Conservation (phyloP, 2,888 invertebrate genomes). For the Lithophane ornitopus region DNA sequence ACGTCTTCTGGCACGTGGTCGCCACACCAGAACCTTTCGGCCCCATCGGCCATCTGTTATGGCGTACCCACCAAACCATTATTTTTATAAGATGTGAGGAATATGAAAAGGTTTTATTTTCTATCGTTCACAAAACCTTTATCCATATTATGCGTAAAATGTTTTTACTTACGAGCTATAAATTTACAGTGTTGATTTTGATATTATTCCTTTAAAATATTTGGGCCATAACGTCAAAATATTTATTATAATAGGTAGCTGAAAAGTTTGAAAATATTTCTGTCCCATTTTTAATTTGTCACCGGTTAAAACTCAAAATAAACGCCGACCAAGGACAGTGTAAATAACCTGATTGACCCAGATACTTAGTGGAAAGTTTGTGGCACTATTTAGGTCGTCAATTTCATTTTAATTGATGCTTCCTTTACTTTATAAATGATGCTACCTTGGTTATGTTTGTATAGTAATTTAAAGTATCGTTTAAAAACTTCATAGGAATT, state of each 20-base stretch:
- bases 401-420: slow-evolving; percentile 21
- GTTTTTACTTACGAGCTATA: no score
- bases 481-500: background rate
- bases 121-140: background rate
- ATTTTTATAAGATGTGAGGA: no score
- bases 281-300: slow-evolving; percentile 23
- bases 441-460: background rate
- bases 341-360: slow-evolving; percentile 45
- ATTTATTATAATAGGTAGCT: background rate
- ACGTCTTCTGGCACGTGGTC: no score
- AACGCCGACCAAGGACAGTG: slow-evolving; percentile 38
- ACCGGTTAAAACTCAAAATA: slow-evolving; percentile 22
- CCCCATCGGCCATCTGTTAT: no score
- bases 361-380: slow-evolving; percentile 41
- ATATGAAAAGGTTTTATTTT: background rate
- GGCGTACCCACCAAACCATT: background rate
- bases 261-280: background rate
- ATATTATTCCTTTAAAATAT: background rate
- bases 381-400: slow-evolving; percentile 27
- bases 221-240: background rate
- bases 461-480: background rate
- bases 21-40: no score
- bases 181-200: background rate
- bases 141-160: background rate
- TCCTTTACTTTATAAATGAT: slow-evolving; percentile 12